phyloP scores from a whole-genome alignment of 2,113 vertebrate species.

The Numenius arquata region DNA sequence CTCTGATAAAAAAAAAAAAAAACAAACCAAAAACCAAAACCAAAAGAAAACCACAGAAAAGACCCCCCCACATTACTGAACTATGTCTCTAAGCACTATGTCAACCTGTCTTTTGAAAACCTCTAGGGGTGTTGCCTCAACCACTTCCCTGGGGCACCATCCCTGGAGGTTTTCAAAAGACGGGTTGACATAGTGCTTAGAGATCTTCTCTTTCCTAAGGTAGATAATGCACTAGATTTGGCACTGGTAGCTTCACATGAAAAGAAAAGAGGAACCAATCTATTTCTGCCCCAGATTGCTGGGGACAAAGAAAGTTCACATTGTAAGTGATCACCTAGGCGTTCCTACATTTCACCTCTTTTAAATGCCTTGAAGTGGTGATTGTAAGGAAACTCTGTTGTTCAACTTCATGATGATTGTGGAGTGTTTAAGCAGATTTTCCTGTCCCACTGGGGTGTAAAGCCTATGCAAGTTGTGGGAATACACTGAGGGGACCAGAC shows the following conservation, averaged over 20 bases:
- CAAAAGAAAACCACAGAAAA: too few relatives aligned
- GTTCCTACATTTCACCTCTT: neutral
- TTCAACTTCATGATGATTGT: neutral
- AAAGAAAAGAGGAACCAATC: neutral
- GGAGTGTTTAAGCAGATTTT: neutral
- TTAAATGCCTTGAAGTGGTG: neutral
- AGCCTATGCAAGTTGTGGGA: neutral
- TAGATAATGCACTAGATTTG: neutral
- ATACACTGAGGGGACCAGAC: neutral
- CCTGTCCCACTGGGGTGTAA: neutral
- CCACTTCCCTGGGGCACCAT: too few relatives aligned
- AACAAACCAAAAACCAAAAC: too few relatives aligned
- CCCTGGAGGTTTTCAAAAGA: too few relatives aligned
- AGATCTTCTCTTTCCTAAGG: neutral
- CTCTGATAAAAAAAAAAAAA: too few relatives aligned
- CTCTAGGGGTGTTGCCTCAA: too few relatives aligned
- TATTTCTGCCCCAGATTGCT: neutral
- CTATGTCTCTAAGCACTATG: too few relatives aligned
- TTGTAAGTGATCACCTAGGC: neutral
- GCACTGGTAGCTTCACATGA: neutral
- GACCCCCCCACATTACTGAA: too few relatives aligned
- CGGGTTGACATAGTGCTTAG: too few relatives aligned
- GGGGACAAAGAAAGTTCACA: neutral
- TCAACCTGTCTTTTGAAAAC: too few relatives aligned
- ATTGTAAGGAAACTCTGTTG: neutral